Percentiles rank a stretch among this genome's conserved stretches.
These are phyloP conservation scores for Sebastolobus altivelis DNA, from an alignment of 2,797 vertebrate genomes.

Conservation along the genomic window DNA sequence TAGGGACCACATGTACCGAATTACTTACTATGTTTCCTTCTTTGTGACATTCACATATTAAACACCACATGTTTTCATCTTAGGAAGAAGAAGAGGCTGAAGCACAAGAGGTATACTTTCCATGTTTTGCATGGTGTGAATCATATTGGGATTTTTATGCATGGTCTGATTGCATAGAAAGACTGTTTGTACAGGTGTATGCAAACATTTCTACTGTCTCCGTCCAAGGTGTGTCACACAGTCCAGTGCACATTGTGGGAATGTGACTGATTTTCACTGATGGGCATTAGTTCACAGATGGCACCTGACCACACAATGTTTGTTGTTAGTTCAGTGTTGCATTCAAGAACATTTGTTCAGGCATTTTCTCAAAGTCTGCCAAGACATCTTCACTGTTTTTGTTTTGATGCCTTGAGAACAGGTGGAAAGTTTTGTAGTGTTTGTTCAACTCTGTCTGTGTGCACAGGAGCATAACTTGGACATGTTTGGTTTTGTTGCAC, in stretches of 20 bases:
- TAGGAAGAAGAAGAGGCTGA: conserved; percentile 85
- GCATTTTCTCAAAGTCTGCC: conserved; percentile 26
- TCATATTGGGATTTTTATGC: conserved; percentile 31
- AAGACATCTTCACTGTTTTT: neutral
- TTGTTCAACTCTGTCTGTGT: conserved; percentile 16
- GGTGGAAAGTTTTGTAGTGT: conserved; percentile 35
- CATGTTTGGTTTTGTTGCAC: conserved; percentile 36
- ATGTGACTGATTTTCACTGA: conserved; percentile 19
- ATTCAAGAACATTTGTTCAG: conserved; percentile 1
- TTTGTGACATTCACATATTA: conserved; percentile 20
- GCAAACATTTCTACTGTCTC: conserved; percentile 13
- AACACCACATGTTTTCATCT: conserved; percentile 52
- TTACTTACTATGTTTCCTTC: neutral
- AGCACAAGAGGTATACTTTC: conserved; percentile 80
- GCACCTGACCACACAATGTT: conserved; percentile 12
- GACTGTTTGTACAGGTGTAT: conserved; percentile 1
- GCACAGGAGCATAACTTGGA: conserved; percentile 29
- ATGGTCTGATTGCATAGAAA: conserved; percentile 47
- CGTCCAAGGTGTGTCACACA: conserved; percentile 8
- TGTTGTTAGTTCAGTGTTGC: conserved; percentile 25
- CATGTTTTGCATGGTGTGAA: conserved; percentile 64
- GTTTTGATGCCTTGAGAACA: conserved; percentile 41
- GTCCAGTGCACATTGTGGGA: conserved; percentile 24
- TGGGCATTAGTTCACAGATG: conserved; percentile 19
- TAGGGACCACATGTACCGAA: neutral